phyloP scores from a whole-genome alignment of 2,888 invertebrate species.

The Platycheirus albimanus region DNA sequence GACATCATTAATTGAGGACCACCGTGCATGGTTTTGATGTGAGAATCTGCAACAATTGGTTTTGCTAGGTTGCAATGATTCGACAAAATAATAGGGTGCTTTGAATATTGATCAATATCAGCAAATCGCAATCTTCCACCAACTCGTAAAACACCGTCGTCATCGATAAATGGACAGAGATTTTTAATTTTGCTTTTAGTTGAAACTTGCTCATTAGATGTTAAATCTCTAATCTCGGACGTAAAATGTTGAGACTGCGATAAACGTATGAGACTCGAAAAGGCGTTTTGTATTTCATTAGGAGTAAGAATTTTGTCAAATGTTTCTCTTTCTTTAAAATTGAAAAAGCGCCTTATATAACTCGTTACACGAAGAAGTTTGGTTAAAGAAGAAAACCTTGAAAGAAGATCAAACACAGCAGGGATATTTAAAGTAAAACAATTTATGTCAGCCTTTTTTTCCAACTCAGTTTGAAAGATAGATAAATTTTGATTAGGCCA shows the following conservation, averaged over 20 bases:
- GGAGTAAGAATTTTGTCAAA: neutral
- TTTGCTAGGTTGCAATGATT: slow-evolving; percentile 36
- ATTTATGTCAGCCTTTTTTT: neutral
- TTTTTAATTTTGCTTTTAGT: slow-evolving; percentile 23
- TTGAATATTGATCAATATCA: slow-evolving; percentile 19
- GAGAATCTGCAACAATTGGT: slow-evolving; percentile 17
- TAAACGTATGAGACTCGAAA: neutral
- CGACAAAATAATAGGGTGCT: slow-evolving; percentile 40
- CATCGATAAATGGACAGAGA: too few relatives aligned
- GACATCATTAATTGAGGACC: too few relatives aligned
- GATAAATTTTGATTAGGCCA: neutral
- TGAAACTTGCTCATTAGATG: too few relatives aligned
- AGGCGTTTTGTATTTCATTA: neutral
- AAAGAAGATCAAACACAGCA: slow-evolving; percentile 10
- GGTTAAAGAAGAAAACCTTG: too few relatives aligned
- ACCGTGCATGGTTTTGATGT: slow-evolving; percentile 28
- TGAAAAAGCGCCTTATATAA: neutral
- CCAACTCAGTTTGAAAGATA: slow-evolving; percentile 10
- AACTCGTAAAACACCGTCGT: slow-evolving; percentile 4
- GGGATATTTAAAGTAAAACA: neutral
- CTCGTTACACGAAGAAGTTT: too few relatives aligned
- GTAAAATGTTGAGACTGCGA: too few relatives aligned
- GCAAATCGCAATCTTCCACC: slow-evolving; percentile 52
- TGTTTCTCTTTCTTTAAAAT: neutral
- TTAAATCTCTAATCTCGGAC: too few relatives aligned